Base-by-base conservation (phyloP, 1,140 invertebrate genomes). In the Drosophila ananassae region DNA sequence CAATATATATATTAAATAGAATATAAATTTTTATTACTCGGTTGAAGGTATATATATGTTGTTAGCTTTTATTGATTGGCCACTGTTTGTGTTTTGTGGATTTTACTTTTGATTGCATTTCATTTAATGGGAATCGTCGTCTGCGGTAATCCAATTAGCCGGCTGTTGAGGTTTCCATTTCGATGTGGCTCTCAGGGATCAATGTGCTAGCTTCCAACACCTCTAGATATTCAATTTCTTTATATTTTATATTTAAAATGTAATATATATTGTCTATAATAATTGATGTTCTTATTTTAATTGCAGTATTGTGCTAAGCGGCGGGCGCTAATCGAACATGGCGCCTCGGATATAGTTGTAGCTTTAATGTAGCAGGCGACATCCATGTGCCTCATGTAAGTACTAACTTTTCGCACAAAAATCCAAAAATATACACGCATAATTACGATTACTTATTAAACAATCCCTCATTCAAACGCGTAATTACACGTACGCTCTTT, bases 281-380 rank as follows among this genome's bases (percentile, higher is more conserved):
- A 46, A 21, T 46, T 22, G 2, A 22, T 24, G 12, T 22, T 53
- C 30, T 62, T 34, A 44, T 44, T 75, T 34, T 58, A 59, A 10
- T 89, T 91, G 12, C 80, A 91, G 90, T 77, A 91, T 84, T 75
- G 85, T 91, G 89, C 78, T 89, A 81, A 91, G 90, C 80, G 90
- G 91, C 73, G 90, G 91, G 91, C 90, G 90, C 90, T 91, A 81
- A 72, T 90, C 78, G 82, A 91, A 90, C 72, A 92, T 92, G 91
- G 91, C 91, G 91, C 91, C 91, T 92, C 91, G 91, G 91, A 92
- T 92, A 92, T 92, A 92, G 91, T 90, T 92, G 84, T 92, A 90
- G 89, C 79, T 89, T 87, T 79, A 79, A 89, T 89, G 90, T 91
- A 91, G 89, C 76, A 89, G 90, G 91, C 91, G 87, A 91, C 87